Conservation (phyloP, 1,140 invertebrate genomes). For the Zophobas morio region DNA sequence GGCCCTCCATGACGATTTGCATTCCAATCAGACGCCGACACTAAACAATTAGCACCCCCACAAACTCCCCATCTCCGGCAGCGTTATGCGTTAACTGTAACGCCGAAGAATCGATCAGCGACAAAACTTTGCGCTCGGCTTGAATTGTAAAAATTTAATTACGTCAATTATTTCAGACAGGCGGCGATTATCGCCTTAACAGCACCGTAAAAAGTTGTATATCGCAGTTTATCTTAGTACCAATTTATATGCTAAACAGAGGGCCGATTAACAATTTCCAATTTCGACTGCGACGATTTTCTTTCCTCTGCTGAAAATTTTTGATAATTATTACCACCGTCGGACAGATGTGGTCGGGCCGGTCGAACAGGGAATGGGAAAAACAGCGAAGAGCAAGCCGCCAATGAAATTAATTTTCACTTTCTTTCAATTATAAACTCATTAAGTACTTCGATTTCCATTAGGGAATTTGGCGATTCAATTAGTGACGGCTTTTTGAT, state of each 20-base stretch:
- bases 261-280: constrained; percentile 12
- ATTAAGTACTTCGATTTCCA: constrained; percentile 42
- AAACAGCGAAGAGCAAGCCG: constrained; percentile 14
- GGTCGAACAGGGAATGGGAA: not conserved
- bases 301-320: not conserved
- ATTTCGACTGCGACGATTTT: not conserved
- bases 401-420: constrained; percentile 41
- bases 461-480: constrained; percentile 38
- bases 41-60: constrained; percentile 32
- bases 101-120: not conserved
- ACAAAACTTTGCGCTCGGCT: constrained; percentile 6
- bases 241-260: constrained; percentile 39
- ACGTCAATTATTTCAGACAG: not conserved
- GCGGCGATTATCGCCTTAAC: constrained; percentile 15
- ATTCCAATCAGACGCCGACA: constrained; percentile 30
- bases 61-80: constrained; percentile 1
- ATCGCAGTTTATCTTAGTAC: constrained; percentile 2
- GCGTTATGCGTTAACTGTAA: not conserved
- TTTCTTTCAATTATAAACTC: constrained; percentile 43
- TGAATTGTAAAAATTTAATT: constrained; percentile 18
- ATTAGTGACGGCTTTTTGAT: constrained; percentile 42
- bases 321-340: constrained; percentile 21
- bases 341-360: constrained; percentile 14
- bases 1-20: constrained; percentile 41
- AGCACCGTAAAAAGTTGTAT: constrained; percentile 18